phyloP scores from a whole-genome alignment of 2,113 vertebrate species.

The Anseranas semipalmata region DNA sequence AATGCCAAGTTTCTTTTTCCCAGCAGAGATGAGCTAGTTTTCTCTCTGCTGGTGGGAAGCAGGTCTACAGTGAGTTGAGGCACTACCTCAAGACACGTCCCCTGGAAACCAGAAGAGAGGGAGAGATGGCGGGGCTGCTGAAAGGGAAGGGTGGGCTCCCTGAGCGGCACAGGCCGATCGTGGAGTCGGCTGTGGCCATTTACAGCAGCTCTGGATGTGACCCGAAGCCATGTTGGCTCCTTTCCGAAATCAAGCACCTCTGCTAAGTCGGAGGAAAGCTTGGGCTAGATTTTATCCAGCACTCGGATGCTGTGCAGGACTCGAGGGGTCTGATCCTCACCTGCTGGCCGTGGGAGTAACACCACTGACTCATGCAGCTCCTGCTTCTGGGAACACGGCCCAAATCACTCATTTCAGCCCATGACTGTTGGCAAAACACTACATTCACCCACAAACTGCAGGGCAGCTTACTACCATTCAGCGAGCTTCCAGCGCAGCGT shows the following conservation, averaged over 20 bases:
- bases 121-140: rapidly evolving
- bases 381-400: not conserved
- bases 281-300: not conserved
- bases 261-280: not conserved
- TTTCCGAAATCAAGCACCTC: not conserved
- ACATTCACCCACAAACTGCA: slow-evolving; percentile 40
- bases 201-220: not conserved
- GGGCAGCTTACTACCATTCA: slow-evolving; percentile 36
- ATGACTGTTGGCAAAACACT: slow-evolving; percentile 30
- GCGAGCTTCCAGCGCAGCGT: not conserved
- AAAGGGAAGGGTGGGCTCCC: not conserved
- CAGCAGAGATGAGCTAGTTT: not conserved
- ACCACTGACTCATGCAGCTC: not conserved
- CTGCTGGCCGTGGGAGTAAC: not conserved
- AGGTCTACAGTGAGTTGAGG: not conserved
- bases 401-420: not conserved
- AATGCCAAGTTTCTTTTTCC: rapidly evolving
- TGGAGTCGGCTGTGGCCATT: not conserved
- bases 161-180: rapidly evolving
- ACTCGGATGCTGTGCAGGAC: not conserved
- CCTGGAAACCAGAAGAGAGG: not conserved
- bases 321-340: slow-evolving; percentile 24
- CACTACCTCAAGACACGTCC: not conserved
- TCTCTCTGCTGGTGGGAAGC: not conserved
- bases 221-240: slow-evolving; percentile 7